Conservation (phyloP, 2,888 invertebrate genomes). For the Brenthis daphne region DNA sequence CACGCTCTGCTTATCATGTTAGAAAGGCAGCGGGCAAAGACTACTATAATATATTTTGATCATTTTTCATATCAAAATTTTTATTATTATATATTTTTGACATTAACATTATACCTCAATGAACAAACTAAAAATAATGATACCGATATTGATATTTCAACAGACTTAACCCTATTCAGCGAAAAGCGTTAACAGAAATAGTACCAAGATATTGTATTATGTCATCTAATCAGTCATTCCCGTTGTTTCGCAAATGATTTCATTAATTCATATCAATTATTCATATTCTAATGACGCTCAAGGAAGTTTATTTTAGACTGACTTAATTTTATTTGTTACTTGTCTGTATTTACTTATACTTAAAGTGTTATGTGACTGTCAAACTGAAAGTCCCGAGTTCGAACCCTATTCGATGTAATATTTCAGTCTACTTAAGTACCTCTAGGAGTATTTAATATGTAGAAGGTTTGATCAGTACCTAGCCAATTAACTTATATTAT, state of each 20-base stretch:
- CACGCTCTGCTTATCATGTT: no score
- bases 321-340: background rate
- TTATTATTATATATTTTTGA: no score
- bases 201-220: conserved; percentile 25
- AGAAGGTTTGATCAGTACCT: no score
- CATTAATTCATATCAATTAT: conserved; percentile 25
- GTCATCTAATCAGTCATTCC: conserved; percentile 22
- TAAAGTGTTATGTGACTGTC: no score
- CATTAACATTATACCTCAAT: background rate
- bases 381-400: no score
- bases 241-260: conserved; percentile 21
- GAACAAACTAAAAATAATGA: background rate
- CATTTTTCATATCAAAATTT: no score
- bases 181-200: conserved; percentile 1
- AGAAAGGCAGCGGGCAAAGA: no score
- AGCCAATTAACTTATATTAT: no score
- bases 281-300: conserved; percentile 17
- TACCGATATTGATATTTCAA: conserved; percentile 13
- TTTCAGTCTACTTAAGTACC: no score
- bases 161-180: conserved; percentile 10
- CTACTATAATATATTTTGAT: no score
- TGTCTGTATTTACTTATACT: conserved; percentile 8
- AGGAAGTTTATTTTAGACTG: conserved; percentile 12
- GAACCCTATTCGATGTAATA: no score
- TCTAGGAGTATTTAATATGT: no score